Base-by-base conservation (phyloP, 2,888 invertebrate species). In the Hydraecia micacea region DNA sequence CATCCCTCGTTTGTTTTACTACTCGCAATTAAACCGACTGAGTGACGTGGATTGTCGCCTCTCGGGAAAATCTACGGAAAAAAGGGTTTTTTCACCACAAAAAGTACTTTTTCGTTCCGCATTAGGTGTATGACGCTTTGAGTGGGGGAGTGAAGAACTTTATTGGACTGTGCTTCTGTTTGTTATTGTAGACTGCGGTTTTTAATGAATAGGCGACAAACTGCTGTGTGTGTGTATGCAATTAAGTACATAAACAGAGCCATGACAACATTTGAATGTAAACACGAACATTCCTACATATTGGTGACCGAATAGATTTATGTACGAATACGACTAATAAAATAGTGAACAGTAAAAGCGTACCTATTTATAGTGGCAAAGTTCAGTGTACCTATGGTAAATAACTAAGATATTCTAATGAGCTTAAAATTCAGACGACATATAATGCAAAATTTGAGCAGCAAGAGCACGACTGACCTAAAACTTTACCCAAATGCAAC, bases 21-120 rank as follows among this genome's bases (percentile, higher is more conserved):
- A 93, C 94, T 96, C 93, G 96, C 96, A 96, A 96, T 96, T 96
- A 96, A 96, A 93, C 93, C 93, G 95, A 93, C 95, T 95, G 96
- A 96, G 96, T 96, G 96, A 95, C 94, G 93, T 93, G 95, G 95
- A 96, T 96, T 96, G 96, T 96, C 95, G 93, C 95, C 91, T 91
- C 92, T 81, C 93, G 91, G 90, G 90, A 88, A 88, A 86, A 88
- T 90, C 86, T 65, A 77, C 86, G 86, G 85, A 92, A 93, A 91
- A 93, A 93, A 92, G 88, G 91, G 88, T 88, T 88, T 90, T 87
- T 89, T 78, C 79, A 84, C 81, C 80, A 81, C 85, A 88, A 89
- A 89, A 87, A 84, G 85, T 81, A 85, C 89, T 87, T 83, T 85
- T 85, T 84, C 86, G 77, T 77, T 84, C 75, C 80, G 84, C 84